Percentiles rank a stretch among this genome's conserved stretches.
These are phyloP conservation scores for Empidonax traillii DNA, from an alignment of 2,113 vertebrate genomes.

Conservation along the genomic window DNA sequence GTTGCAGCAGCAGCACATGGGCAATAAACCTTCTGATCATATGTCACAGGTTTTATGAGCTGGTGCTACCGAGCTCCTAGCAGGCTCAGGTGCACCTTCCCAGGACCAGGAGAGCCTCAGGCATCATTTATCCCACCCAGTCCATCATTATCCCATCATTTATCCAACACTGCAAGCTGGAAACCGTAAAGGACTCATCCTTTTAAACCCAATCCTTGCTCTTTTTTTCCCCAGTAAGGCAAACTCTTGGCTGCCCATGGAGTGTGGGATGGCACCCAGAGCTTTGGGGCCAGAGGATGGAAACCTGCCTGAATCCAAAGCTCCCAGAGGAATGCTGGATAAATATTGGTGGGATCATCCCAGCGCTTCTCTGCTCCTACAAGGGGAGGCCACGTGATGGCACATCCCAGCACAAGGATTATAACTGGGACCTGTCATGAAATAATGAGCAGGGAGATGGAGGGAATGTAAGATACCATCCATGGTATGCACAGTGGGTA, in stretches of 20 bases:
- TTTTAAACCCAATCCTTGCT: neutral
- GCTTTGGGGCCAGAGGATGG: neutral
- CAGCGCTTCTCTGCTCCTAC: neutral
- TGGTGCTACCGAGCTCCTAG: rapidly evolving
- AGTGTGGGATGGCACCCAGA: neutral
- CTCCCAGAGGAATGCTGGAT: neutral
- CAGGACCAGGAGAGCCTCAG: neutral
- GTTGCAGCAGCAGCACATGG: neutral
- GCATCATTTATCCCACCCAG: neutral
- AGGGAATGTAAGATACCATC: neutral
- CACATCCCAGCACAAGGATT: neutral
- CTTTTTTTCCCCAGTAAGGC: neutral
- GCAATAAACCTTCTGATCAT: neutral
- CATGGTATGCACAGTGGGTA: neutral
- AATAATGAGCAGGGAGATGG: neutral
- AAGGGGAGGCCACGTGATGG: no score
- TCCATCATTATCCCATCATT: neutral
- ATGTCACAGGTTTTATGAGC: conserved; percentile 12
- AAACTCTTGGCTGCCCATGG: neutral
- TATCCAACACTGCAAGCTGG: neutral
- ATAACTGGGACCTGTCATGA: neutral
- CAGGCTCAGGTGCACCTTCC: neutral
- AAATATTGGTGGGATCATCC: neutral
- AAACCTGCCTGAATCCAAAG: neutral
- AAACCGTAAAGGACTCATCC: neutral